A percentile compares a stretch with the other conserved stretches of the same genome.
These are phyloP conservation scores for Brenthis ino DNA, from an alignment of 2,888 invertebrate species.

Conservation along the genomic window DNA sequence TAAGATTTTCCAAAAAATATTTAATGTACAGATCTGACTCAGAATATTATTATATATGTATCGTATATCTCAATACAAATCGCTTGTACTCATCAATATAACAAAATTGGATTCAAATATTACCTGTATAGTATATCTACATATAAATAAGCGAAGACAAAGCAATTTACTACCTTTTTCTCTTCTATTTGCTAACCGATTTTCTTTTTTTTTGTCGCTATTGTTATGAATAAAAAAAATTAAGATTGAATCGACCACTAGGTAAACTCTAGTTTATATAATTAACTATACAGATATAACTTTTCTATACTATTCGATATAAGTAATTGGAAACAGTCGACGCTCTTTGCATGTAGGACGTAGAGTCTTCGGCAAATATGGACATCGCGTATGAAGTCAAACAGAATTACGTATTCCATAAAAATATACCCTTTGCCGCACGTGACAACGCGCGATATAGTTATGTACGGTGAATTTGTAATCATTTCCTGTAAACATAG, in stretches of 20 bases:
- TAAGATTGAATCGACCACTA: too few relatives aligned
- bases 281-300: background rate
- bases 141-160: too few relatives aligned
- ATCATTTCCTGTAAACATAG: slow-evolving; percentile 39
- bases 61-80: too few relatives aligned
- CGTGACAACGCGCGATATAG: slow-evolving; percentile 64
- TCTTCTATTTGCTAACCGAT: too few relatives aligned
- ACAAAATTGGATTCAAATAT: too few relatives aligned
- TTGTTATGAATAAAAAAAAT: background rate
- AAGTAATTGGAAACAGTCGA: slow-evolving; percentile 44
- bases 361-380: slow-evolving; percentile 70
- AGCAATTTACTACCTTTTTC: too few relatives aligned
- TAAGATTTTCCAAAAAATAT: too few relatives aligned
- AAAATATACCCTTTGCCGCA: slow-evolving; percentile 78
- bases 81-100: too few relatives aligned
- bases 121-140: too few relatives aligned
- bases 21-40: too few relatives aligned
- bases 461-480: slow-evolving; percentile 40
- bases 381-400: slow-evolving; percentile 82
- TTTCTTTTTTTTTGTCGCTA: background rate
- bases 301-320: background rate
- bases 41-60: too few relatives aligned
- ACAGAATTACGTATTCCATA: slow-evolving; percentile 82
- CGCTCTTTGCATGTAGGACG: slow-evolving; percentile 65
- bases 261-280: background rate